phyloP scores from a whole-genome alignment of 2,888 invertebrate genomes.

The Acanthosepion esculentum region DNA sequence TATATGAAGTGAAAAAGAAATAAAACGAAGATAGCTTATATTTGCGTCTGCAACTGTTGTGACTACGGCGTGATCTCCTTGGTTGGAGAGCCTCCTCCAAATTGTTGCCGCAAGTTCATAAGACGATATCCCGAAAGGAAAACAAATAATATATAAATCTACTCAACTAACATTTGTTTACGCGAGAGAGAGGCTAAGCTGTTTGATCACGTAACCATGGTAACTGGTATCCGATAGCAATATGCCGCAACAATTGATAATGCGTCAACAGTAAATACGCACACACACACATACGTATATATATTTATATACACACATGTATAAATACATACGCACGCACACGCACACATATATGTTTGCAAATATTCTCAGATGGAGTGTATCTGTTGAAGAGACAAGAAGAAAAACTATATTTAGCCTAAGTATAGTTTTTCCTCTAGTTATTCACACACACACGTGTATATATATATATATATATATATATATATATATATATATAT shows the following conservation, averaged over 20 bases:
- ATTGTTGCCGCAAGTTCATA: background rate
- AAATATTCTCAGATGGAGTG: no score
- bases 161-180: background rate
- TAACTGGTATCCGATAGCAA: no score
- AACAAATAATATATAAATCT: background rate
- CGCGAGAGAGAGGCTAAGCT: background rate
- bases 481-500: background rate
- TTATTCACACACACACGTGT: no score
- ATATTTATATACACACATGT: background rate
- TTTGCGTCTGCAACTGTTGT: background rate
- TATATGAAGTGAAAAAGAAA: background rate
- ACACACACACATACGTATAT: background rate
- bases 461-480: no score
- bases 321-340: background rate
- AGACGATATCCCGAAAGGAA: background rate
- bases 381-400: no score
- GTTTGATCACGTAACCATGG: conserved; percentile 18
- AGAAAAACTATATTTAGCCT: no score
- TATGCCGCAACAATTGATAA: background rate
- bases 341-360: background rate
- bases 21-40: background rate
- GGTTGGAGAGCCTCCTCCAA: background rate
- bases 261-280: background rate
- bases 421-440: no score
- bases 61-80: background rate